phyloP scores from a whole-genome alignment of 2,797 vertebrate species.

The Smutsia temminckii region DNA sequence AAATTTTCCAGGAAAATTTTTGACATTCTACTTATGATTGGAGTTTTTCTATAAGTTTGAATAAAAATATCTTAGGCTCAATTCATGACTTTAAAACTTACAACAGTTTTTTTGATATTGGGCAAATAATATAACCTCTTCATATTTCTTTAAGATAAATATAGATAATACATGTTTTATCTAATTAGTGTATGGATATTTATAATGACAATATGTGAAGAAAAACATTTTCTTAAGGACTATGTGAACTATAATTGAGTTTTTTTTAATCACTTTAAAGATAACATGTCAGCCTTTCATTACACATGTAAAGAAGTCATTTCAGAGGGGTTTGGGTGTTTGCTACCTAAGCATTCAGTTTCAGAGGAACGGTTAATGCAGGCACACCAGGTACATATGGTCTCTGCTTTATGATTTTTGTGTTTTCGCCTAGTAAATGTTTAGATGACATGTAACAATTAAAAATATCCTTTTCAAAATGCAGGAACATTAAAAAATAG shows the following conservation, averaged over 20 bases:
- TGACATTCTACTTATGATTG: not conserved
- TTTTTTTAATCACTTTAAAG: not conserved
- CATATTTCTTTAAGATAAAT: not conserved
- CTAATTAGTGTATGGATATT: not conserved
- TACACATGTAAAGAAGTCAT: not conserved
- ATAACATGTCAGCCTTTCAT: not conserved
- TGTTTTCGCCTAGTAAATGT: not conserved
- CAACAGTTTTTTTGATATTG: not conserved
- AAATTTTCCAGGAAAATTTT: not conserved
- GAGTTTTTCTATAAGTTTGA: not conserved
- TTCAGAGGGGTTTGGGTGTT: not conserved
- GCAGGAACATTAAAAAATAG: not conserved
- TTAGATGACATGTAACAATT: not conserved
- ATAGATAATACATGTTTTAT: not conserved
- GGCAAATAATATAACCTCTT: not conserved
- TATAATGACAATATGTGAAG: not conserved
- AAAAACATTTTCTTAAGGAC: not conserved
- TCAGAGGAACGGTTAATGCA: not conserved
- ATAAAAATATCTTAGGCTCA: not conserved
- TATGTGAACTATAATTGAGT: not conserved
- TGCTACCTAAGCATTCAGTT: not conserved
- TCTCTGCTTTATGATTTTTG: not conserved
- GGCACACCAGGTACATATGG: accelerated
- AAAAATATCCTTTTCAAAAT: not conserved
- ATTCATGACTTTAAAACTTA: not conserved